These are phyloP conservation scores for Julus scanicus DNA, from an alignment of 2,888 invertebrate genomes.

Conservation along the genomic window DNA sequence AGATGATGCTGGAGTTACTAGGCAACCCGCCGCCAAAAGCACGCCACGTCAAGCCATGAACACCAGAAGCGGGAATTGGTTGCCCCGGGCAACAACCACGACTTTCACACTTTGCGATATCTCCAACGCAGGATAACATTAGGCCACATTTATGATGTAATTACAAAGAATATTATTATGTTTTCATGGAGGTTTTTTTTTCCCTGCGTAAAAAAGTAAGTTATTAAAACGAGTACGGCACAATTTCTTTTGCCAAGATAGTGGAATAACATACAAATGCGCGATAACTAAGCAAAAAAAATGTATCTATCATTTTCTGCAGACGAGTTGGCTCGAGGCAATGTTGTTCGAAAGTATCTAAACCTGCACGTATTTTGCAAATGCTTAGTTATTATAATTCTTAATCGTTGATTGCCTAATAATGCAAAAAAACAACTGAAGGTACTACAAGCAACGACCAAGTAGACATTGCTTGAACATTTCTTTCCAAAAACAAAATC, in stretches of 20 bases:
- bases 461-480: too few species aligned
- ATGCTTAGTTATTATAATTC: neutral
- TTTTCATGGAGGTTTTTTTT: slow-evolving; percentile 32
- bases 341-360: neutral
- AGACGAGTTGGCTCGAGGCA: neutral
- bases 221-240: slow-evolving; percentile 15
- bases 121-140: neutral
- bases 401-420: neutral
- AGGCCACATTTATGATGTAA: neutral
- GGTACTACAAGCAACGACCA: neutral
- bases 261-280: slow-evolving; percentile 22
- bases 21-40: neutral
- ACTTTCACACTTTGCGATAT: slow-evolving; percentile 21
- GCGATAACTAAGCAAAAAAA: slow-evolving; percentile 8
- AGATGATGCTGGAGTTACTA: slow-evolving; percentile 20
- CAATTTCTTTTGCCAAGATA: neutral
- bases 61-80: neutral
- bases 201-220: neutral
- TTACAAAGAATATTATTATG: slow-evolving; percentile 39
- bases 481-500: too few species aligned
- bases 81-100: slow-evolving; percentile 25
- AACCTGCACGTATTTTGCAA: neutral
- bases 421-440: neutral
- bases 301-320: neutral
- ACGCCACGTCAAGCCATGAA: neutral